Percentiles rank a stretch among this genome's conserved stretches.
Evolutionary conservation across 2,797 vertebrate species (phyloP).

Genomic region (Aplochiton taeniatus): DNA sequence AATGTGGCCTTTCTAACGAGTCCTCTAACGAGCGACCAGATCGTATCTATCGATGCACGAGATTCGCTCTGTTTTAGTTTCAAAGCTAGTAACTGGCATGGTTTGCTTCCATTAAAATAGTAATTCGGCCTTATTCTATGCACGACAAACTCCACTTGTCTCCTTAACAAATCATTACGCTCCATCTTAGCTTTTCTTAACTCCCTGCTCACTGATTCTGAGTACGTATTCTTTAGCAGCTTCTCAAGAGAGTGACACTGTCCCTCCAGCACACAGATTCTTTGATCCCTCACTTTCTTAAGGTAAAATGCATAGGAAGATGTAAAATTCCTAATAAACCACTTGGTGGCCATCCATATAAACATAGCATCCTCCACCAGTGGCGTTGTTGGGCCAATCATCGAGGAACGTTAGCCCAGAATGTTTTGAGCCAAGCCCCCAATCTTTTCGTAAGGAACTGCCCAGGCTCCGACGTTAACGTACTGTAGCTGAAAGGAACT

Average conservation of each 20-base stretch:
- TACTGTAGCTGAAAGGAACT: too few species aligned
- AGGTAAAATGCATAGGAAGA: too few species aligned
- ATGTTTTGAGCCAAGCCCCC: too few species aligned
- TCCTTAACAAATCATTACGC: background rate
- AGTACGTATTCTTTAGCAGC: background rate
- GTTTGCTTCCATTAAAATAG: background rate
- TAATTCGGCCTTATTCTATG: constrained; percentile 4
- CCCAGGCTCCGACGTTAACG: too few species aligned
- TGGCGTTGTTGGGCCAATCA: too few species aligned
- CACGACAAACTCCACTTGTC: background rate
- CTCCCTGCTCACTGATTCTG: background rate
- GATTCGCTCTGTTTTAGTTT: background rate
- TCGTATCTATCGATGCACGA: background rate
- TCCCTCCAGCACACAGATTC: background rate
- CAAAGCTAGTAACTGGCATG: too few species aligned
- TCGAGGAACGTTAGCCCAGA: too few species aligned
- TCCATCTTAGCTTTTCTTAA: background rate
- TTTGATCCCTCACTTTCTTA: too few species aligned
- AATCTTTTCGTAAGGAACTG: too few species aligned
- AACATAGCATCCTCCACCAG: too few species aligned
- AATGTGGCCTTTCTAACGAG: background rate
- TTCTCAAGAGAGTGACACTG: background rate
- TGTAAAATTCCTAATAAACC: too few species aligned
- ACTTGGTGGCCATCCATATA: too few species aligned
- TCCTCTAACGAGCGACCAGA: background rate